Evolutionary conservation across 2,113 vertebrate genomes (phyloP), one percentile per base, ranked within the genome.

Genomic region (Lipophrys pholis): DNA sequence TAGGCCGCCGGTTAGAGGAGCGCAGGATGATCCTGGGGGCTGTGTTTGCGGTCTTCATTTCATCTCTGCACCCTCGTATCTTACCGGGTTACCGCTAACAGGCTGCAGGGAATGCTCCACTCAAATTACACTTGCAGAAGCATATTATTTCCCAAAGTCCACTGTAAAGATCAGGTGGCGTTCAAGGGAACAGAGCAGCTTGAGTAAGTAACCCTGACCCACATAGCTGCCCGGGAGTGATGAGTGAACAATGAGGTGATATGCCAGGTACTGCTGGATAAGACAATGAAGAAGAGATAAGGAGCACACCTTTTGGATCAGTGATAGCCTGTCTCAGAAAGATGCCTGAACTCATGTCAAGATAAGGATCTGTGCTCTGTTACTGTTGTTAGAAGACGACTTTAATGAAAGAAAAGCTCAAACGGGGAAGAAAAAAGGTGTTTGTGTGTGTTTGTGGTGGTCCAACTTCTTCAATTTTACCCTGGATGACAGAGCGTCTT

Each of bases 81-180:
- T 77, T 87, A 85, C 79, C 81, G 77, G 78, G 83, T 85, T 91
- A 80, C 85, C 54, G 60, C 60, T 75, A 62, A 76, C 57, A 43
- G 51, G 67, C 82, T 70, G 58, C 62, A 41, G 43, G 50, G 69
- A 41, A 76, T 7, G 8, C 40, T 64, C 36, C 17, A 6, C 83
- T 90, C 86, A 55, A 62, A 73, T 90, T 85, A 87, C 88, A 76
- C 76, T 58, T 21, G 16, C 66, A 70, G 54, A 83, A 62, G 76
- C 77, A 81, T 73, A 83, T 81, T 82, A 82, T 87, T 78, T 80
- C 52, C 76, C 53, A 59, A 56, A 70, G 65, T 73, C 76, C 62
- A 78, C 66, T 70, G 77, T 76, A 78, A 71, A 74, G 86, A 85
- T 89, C 54, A 58, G 82, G 61, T 75, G 51, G 53, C 50, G 0